Conservation (phyloP, 2,113 vertebrate genomes). For the Colistium nudipinnis region DNA sequence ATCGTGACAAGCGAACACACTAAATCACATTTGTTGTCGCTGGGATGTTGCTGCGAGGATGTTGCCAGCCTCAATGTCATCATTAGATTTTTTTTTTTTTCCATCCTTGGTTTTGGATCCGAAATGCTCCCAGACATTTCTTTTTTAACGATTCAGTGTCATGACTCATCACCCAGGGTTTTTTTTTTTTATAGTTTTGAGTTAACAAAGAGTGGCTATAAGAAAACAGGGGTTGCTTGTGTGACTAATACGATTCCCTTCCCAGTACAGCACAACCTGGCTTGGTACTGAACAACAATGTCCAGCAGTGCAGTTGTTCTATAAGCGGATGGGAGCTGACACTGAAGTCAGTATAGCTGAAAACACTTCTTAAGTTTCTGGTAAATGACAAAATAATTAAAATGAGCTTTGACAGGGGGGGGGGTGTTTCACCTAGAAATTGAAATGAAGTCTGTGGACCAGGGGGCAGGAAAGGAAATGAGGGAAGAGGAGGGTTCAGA, state of each 20-base stretch:
- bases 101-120: not conserved
- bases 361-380: not conserved
- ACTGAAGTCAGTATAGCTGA: not conserved
- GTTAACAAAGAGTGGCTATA: not conserved
- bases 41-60: not conserved
- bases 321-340: not conserved
- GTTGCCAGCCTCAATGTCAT: too few species aligned
- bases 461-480: not conserved
- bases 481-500: not conserved
- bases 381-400: not conserved
- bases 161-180: not conserved
- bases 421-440: not conserved
- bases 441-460: not conserved
- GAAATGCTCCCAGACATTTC: not conserved
- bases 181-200: not conserved
- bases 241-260: not conserved
- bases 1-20: not conserved
- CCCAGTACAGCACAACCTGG: not conserved
- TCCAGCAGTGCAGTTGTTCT: not conserved
- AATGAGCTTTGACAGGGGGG: not conserved
- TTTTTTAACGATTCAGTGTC: not conserved
- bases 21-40: not conserved
- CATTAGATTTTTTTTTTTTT: too few species aligned
- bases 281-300: not conserved
- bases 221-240: not conserved